A percentile compares a stretch with the other conserved stretches of the same genome.
phyloP scores from a whole-genome alignment of 1,140 invertebrate species.

The Cepaea nemoralis region DNA sequence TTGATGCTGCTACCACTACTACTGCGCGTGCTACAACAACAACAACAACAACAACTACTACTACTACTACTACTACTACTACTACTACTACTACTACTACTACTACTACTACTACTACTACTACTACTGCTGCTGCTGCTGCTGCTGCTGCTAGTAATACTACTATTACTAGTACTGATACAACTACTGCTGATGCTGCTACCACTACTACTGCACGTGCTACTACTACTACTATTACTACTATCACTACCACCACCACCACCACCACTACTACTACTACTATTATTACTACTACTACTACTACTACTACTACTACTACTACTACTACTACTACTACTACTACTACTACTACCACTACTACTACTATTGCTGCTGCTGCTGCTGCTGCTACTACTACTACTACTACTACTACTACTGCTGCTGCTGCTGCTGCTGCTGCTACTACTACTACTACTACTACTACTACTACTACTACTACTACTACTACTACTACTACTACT shows the following conservation, averaged over 20 bases:
- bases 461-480: conserved; percentile 30
- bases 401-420: conserved; percentile 8
- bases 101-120: conserved; percentile 25
- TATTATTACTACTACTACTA: conserved; percentile 33
- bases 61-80: conserved; percentile 27
- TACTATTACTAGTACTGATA: background rate
- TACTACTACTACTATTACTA: conserved; percentile 34
- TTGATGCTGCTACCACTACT: too few relatives aligned
- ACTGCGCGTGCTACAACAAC: too few relatives aligned
- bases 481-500: conserved; percentile 31
- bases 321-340: conserved; percentile 35
- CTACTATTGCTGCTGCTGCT: conserved; percentile 6
- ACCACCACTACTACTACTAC: conserved; percentile 18
- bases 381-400: too few relatives aligned
- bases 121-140: conserved; percentile 25
- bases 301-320: conserved; percentile 33
- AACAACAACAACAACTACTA: background rate
- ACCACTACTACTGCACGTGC: background rate
- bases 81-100: conserved; percentile 22
- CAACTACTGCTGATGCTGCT: too few relatives aligned
- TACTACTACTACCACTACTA: conserved; percentile 34
- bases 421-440: conserved; percentile 25
- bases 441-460: conserved; percentile 32
- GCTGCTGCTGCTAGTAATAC: conserved; percentile 19
- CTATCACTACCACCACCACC: background rate